Base-by-base conservation (phyloP, 2,888 invertebrate genomes). In the Scelioninae gen. 1 region DNA sequence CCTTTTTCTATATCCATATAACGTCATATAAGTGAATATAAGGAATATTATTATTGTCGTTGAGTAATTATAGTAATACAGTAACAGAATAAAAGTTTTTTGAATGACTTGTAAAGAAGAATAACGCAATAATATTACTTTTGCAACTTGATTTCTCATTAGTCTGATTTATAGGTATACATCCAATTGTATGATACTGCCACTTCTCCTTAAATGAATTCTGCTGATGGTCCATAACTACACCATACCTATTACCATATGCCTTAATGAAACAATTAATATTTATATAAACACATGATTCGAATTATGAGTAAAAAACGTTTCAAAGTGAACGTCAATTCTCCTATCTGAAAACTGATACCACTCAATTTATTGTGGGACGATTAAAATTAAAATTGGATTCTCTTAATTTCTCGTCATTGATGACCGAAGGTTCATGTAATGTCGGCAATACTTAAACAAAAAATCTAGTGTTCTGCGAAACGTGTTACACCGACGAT, bases 401-500 rank as follows among this genome's bases (percentile, higher is more conserved):
- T 72, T 65, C 51, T 51, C 63, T 65, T 69, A 45, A 63, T 76
- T 68, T 32, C 34, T 65, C 49, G 16, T 31, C 7, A 38, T 40
- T 45, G 79, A 66, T 72, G 55, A 63, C 47, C 58, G 63, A 65
- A 29, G 13, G 51, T 15, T 49, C 53, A 11, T 43, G 51, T 53
- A 47, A 76, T n/a, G 43, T 34, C 51, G 58, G 43, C 51, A 62
- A 68, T 77, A 31, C 62, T 40, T 56, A 55, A 69, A 68, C 62
- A 78, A 71, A 68, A 75, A 75, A 69, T 40, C 62, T 55, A 69
- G 72, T 45, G 74, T 81, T 77, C 65, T 47, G 58, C 69, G 76
- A 84, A 86, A 84, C 84, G 82, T 84, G 82, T 60, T 81, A 83
- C 78, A 72, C 56, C 83, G 82, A 86, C 84, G 80, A 83, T 82